Conservation (phyloP, 1,140 invertebrate species). For the Acromyrmex charruanus region DNA sequence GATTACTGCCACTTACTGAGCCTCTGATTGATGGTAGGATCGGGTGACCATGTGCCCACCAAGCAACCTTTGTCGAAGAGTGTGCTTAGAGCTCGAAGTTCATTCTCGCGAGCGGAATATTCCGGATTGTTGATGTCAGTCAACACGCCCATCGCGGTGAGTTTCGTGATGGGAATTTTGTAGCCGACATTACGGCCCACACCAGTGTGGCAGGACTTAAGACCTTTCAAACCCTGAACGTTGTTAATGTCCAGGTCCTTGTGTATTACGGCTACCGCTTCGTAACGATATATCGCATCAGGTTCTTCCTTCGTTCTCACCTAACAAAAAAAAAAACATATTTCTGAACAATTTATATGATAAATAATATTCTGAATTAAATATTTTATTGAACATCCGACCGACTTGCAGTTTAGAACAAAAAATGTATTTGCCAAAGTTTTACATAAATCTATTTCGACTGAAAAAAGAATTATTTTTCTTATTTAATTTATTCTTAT, state of each 20-base stretch:
- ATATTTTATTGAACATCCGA: neutral
- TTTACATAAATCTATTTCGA: too few species aligned
- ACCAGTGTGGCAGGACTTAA: slow-evolving; percentile 93
- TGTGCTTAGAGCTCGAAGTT: slow-evolving; percentile 90
- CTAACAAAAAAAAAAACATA: slow-evolving; percentile 53
- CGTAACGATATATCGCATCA: slow-evolving; percentile 91
- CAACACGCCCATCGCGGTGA: slow-evolving; percentile 90
- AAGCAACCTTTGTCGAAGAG: slow-evolving; percentile 93
- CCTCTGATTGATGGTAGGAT: slow-evolving; percentile 89
- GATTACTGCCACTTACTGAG: slow-evolving; percentile 88
- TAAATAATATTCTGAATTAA: neutral
- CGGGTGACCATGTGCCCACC: slow-evolving; percentile 92
- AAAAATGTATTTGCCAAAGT: too few species aligned
- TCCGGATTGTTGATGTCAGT: slow-evolving; percentile 89
- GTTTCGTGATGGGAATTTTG: slow-evolving; percentile 91
- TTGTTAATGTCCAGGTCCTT: slow-evolving; percentile 89
- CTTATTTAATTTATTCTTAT: too few species aligned
- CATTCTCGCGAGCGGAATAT: slow-evolving; percentile 91
- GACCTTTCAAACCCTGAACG: slow-evolving; percentile 89
- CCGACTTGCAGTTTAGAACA: too few species aligned
- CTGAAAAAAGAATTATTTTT: too few species aligned
- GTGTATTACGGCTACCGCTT: slow-evolving; percentile 92
- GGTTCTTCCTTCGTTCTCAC: slow-evolving; percentile 81
- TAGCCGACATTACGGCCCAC: slow-evolving; percentile 93
- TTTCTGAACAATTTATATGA: neutral